phyloP scores from a whole-genome alignment of 2,797 vertebrate species.

The Sardinella longiceps region DNA sequence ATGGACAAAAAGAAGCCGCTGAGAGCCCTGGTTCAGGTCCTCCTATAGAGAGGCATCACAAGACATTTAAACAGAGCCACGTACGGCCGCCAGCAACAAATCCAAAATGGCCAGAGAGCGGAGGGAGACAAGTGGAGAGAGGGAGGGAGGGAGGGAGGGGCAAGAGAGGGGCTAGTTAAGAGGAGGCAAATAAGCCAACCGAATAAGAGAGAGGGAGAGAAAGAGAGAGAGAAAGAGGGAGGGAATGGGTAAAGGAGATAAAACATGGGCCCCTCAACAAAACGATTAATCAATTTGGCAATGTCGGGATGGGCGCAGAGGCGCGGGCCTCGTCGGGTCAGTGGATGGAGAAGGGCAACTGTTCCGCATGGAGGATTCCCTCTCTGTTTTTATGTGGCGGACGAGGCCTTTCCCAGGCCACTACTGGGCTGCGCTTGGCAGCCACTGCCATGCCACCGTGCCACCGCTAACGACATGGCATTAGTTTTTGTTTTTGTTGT shows the following conservation, averaged over 20 bases:
- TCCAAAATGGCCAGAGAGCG: background rate
- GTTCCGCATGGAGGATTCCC: constrained; percentile 43
- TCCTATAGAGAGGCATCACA: constrained; percentile 17
- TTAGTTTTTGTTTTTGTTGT: constrained; percentile 29
- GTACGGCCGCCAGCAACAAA: background rate
- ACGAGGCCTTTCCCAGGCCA: constrained; percentile 54
- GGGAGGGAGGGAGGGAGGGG: constrained; percentile 22
- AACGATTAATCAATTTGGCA: constrained; percentile 50
- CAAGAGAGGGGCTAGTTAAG: constrained; percentile 3
- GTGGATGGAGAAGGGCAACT: constrained; percentile 44
- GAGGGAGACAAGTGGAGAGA: background rate
- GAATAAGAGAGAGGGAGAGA: background rate
- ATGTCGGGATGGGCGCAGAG: constrained; percentile 35
- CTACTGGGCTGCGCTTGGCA: constrained; percentile 44
- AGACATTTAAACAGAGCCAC: constrained; percentile 16
- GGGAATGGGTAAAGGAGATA: background rate
- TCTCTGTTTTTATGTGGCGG: constrained; percentile 25
- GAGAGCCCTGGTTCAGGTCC: background rate
- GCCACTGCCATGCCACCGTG: constrained; percentile 10
- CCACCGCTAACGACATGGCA: constrained; percentile 47
- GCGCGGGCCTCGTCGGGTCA: constrained; percentile 33
- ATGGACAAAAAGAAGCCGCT: background rate
- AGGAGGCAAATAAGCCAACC: background rate
- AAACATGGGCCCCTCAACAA: constrained; percentile 39
- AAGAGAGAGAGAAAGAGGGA: background rate